Conservation (phyloP, 2,797 vertebrate genomes). For the Ctenopoma multispine region DNA sequence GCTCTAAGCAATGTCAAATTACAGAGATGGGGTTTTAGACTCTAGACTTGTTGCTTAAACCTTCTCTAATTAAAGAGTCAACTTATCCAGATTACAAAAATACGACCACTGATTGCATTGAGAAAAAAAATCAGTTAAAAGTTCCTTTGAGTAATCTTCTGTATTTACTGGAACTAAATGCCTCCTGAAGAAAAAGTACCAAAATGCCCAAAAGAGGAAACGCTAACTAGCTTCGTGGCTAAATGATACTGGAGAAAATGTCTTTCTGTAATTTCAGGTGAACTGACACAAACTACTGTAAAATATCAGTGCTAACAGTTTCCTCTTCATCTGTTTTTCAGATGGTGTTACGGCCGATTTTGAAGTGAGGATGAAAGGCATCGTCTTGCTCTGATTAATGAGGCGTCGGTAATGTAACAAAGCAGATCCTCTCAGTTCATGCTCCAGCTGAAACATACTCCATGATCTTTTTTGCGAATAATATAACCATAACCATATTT, state of each 20-base stretch:
- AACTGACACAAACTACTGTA: neutral
- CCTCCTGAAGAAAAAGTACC: neutral
- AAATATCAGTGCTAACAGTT: constrained; percentile 26
- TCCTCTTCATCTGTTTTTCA: constrained; percentile 71
- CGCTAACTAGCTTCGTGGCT: neutral
- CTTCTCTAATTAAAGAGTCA: neutral
- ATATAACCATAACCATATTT: constrained; percentile 35
- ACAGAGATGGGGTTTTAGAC: neutral
- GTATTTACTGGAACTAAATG: neutral
- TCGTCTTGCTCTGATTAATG: constrained; percentile 29
- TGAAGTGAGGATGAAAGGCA: constrained; percentile 45
- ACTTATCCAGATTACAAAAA: constrained; percentile 9
- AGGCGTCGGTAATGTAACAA: constrained; percentile 48
- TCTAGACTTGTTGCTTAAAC: neutral
- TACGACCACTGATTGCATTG: neutral
- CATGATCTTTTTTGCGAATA: constrained; percentile 12
- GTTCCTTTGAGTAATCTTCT: neutral
- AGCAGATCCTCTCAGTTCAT: constrained; percentile 38
- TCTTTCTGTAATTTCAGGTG: neutral
- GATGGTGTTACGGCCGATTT: constrained; percentile 45
- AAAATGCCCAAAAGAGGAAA: neutral
- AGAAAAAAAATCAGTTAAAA: neutral
- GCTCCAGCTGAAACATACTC: constrained; percentile 23
- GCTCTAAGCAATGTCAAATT: constrained; percentile 17
- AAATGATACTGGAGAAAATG: neutral